Evolutionary conservation across 2,113 vertebrate genomes (phyloP).

Genomic region (Haplotaxodon microlepis): DNA sequence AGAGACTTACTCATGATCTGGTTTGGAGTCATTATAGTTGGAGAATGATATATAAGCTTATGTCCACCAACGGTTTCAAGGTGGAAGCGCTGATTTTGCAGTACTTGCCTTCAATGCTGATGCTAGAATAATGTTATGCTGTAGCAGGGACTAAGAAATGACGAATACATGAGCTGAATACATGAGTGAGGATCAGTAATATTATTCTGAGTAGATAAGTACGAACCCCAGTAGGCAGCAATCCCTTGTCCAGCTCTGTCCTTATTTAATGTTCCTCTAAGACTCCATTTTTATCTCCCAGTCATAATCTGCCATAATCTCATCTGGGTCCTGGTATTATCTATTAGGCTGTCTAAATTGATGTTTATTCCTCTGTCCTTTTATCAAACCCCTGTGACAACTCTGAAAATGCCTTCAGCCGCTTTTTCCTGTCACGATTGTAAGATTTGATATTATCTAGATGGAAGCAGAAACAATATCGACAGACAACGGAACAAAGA

Average conservation of each 20-base stretch:
- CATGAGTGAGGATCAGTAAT: neutral
- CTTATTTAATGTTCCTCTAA: constrained; percentile 27
- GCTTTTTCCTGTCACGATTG: constrained; percentile 8
- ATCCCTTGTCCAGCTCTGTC: neutral
- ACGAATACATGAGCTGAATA: neutral
- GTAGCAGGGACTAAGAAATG: neutral
- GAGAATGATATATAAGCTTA: neutral
- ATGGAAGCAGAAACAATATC: constrained; percentile 12
- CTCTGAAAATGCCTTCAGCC: constrained; percentile 12
- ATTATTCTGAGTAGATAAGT: neutral
- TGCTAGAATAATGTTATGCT: neutral
- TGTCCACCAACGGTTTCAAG: neutral
- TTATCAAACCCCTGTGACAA: neutral
- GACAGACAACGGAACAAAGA: constrained; percentile 8
- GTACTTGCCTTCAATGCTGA: neutral
- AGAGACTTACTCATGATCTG: neutral
- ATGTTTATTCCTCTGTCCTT: constrained; percentile 15
- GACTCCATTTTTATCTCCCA: neutral
- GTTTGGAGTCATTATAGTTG: neutral
- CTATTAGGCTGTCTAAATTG: constrained; percentile 4
- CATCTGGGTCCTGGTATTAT: neutral
- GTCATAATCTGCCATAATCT: constrained; percentile 29
- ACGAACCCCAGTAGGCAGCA: neutral
- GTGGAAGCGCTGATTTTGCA: neutral
- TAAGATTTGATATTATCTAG: constrained; percentile 10